These are phyloP conservation scores for Drosophila sp. DNA, from an alignment of 1,140 invertebrate genomes.

Conservation along the genomic window DNA sequence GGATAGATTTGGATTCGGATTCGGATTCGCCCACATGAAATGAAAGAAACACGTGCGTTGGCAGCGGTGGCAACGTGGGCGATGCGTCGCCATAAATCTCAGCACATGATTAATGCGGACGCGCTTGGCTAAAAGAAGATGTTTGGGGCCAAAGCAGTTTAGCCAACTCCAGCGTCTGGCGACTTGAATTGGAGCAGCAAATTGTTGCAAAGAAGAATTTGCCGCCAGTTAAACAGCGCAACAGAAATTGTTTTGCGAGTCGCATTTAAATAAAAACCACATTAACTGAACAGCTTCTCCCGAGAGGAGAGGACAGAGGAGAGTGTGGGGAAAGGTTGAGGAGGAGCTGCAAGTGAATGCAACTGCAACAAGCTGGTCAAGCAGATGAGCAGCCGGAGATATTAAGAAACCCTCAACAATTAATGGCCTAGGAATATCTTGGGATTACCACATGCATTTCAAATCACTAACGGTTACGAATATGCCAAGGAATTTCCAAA, in stretches of 20 bases:
- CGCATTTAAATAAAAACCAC: slow-evolving; percentile 75
- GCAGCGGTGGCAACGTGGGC: slow-evolving; percentile 34
- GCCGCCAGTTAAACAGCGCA: slow-evolving; percentile 62
- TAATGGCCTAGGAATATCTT: slow-evolving; percentile 50
- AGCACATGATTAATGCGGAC: slow-evolving; percentile 53
- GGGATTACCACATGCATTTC: slow-evolving; percentile 38
- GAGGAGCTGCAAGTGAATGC: background rate
- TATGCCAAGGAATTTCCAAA: slow-evolving; percentile 9
- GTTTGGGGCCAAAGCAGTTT: slow-evolving; percentile 2
- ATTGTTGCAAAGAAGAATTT: slow-evolving; percentile 80
- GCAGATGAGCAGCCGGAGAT: slow-evolving; percentile 62
- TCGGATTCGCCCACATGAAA: slow-evolving; percentile 15
- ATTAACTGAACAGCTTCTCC: slow-evolving; percentile 44
- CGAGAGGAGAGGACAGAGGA: background rate
- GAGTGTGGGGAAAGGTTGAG: background rate
- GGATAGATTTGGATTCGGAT: background rate
- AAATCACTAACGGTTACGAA: slow-evolving; percentile 12
- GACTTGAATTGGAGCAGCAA: slow-evolving; percentile 79
- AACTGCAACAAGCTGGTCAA: slow-evolving; percentile 55
- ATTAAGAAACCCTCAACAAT: slow-evolving; percentile 62
- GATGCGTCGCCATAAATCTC: slow-evolving; percentile 53
- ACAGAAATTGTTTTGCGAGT: slow-evolving; percentile 39
- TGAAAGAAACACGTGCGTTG: slow-evolving; percentile 32
- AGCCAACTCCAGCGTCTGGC: slow-evolving; percentile 6
- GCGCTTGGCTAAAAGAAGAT: slow-evolving; percentile 44